A percentile compares a stretch with the other conserved stretches of the same genome.
These are phyloP conservation scores for Incurvaria masculella DNA, from an alignment of 2,888 invertebrate species.

Conservation along the genomic window DNA sequence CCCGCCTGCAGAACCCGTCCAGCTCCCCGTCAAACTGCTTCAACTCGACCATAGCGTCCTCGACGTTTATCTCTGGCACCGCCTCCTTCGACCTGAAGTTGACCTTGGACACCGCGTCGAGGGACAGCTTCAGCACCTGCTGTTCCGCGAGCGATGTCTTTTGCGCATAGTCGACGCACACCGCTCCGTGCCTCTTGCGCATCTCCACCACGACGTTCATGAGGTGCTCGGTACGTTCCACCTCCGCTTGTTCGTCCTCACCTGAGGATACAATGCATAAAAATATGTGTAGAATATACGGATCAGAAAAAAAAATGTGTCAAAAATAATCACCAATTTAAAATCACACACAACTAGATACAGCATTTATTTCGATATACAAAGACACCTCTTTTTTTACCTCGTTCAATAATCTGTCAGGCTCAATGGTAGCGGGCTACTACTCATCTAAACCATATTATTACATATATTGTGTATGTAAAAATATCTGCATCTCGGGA, in stretches of 20 bases:
- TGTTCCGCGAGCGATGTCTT: constrained; percentile 34
- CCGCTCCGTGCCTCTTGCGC: constrained; percentile 42
- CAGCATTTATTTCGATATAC: too few relatives aligned
- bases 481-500: too few relatives aligned
- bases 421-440: too few relatives aligned
- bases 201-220: constrained; percentile 44
- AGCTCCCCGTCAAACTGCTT: constrained; percentile 30
- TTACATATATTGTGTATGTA: too few relatives aligned
- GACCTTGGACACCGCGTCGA: constrained; percentile 30
- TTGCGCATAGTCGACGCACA: constrained; percentile 35
- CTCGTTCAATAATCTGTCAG: too few relatives aligned
- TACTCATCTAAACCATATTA: too few relatives aligned
- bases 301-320: too few relatives aligned
- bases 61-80: constrained; percentile 20
- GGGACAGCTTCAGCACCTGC: constrained; percentile 33
- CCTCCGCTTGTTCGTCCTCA: constrained; percentile 21
- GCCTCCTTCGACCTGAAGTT: constrained; percentile 30
- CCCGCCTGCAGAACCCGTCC: constrained; percentile 4
- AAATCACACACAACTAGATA: too few relatives aligned
- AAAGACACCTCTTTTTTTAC: too few relatives aligned
- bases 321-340: too few relatives aligned
- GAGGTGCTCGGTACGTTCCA: constrained; percentile 38
- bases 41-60: constrained; percentile 24
- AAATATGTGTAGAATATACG: too few relatives aligned
- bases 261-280: constrained; percentile 21